phyloP scores from a whole-genome alignment of 2,113 vertebrate species.

The Bubo blakistoni region DNA sequence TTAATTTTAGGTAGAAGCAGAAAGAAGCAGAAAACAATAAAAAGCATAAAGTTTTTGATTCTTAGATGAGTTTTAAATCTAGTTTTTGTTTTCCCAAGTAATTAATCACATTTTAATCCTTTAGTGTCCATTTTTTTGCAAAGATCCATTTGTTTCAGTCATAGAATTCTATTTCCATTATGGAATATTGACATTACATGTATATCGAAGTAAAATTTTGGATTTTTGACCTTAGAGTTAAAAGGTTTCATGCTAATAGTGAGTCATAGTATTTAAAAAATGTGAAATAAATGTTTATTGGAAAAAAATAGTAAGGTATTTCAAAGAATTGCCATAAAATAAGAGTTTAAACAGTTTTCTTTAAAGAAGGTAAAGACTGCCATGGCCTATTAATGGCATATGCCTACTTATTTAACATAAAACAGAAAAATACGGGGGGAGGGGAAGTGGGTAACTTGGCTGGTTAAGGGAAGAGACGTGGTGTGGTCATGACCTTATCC shows the following conservation, averaged over 20 bases:
- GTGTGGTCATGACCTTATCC: neutral
- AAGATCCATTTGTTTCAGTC: neutral
- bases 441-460: neutral
- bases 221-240: neutral
- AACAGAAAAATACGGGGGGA: neutral
- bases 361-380: neutral
- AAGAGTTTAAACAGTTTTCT: neutral
- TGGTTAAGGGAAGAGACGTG: neutral
- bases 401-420: neutral
- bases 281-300: neutral
- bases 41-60: neutral
- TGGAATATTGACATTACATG: neutral
- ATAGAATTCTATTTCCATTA: neutral
- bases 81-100: neutral
- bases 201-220: neutral
- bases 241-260: neutral
- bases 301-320: neutral
- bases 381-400: neutral
- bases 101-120: neutral
- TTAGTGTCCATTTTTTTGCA: neutral
- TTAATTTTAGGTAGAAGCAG: neutral
- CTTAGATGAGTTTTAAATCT: neutral
- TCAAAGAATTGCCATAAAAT: neutral
- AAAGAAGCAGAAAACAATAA: neutral
- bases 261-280: neutral